These are phyloP conservation scores for Streblospio benedicti DNA, from an alignment of 1,140 invertebrate genomes.

Conservation along the genomic window DNA sequence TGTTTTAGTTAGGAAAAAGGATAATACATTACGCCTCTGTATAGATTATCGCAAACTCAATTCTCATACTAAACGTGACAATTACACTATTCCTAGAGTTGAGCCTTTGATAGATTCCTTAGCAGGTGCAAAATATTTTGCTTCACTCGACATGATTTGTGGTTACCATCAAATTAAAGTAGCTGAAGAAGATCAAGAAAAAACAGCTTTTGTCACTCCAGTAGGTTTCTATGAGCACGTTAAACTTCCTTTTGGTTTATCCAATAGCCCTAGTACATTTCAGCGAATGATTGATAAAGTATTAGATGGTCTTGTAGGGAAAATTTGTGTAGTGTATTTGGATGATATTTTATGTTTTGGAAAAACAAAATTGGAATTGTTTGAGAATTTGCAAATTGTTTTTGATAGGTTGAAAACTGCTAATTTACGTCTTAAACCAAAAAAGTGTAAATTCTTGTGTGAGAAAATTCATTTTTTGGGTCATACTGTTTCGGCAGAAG, in stretches of 20 bases:
- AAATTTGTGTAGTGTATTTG: slow-evolving; percentile 6
- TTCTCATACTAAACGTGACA: slow-evolving; percentile 21
- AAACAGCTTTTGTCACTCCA: slow-evolving; percentile 3
- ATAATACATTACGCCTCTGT: slow-evolving; percentile 25
- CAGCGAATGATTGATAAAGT: slow-evolving; percentile 11
- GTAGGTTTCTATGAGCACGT: not conserved
- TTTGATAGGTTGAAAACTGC: no score
- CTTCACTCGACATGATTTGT: not conserved
- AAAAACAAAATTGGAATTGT: slow-evolving; percentile 33
- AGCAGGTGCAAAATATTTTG: not conserved
- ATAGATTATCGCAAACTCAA: slow-evolving; percentile 31
- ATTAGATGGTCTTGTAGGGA: not conserved
- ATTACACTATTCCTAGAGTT: slow-evolving; percentile 26
- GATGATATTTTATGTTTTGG: slow-evolving; percentile 12
- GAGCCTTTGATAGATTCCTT: slow-evolving; percentile 24
- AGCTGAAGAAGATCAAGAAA: not conserved
- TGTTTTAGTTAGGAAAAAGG: no score
- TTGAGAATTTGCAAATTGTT: no score
- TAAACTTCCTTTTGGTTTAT: slow-evolving; percentile 4
- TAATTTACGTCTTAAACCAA: no score
- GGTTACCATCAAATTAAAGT: slow-evolving; percentile 2
- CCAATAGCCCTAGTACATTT: slow-evolving; percentile 1
- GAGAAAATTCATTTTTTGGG: no score
- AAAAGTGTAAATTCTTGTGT: no score
- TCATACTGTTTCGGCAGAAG: no score